Evolutionary conservation across 2,888 invertebrate species (phyloP), one percentile per base, ranked within the genome.

Genomic region (Stramonita haemastoma): DNA sequence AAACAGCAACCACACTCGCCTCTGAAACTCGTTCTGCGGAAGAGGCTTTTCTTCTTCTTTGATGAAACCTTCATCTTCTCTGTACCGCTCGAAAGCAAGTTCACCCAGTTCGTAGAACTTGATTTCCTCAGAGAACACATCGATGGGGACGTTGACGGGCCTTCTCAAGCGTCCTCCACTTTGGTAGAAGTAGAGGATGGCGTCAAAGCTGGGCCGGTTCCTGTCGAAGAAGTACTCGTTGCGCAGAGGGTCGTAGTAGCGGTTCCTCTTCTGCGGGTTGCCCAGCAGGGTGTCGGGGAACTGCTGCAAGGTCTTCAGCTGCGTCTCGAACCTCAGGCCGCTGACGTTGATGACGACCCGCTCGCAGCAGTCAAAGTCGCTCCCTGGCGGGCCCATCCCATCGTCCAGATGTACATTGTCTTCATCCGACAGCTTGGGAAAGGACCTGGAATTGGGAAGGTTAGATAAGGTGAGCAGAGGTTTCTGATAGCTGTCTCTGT

Each of bases 171-270:
- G 97, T 94, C 99, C 99, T 95, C 99, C 96, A 93, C 95, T 96
- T 98, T 99, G 99, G 97, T 99, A 99, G 97, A 99, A 99, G 96
- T 99, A 99, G 95, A 99, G 97, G 97, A 99, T 99, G 96, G 99
- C 99, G 97, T 99, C 99, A 97, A 99, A 99, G 96, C 98, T 98
- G 96, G 99, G 99, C 96, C 99, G 97, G 97, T 99, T 99, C 96
- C 99, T 97, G 97, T 99, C 99, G 97, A 99, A 99, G 97, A 99
- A 99, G 97, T 99, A 99, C 97, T 99, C 99, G 97, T 99, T 99
- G 97, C 99, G 96, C 95, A 99, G 97, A 93, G 99, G 98, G 97
- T 99, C 99, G 97, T 99, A 99, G 97, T 99, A 99, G 96, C 99
- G 97, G 96, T 99, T 98, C 96, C 99, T 97, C 92, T 96, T 95